These are phyloP conservation scores for Seriola quinqueradiata DNA, from an alignment of 2,113 vertebrate genomes.

Conservation along the genomic window DNA sequence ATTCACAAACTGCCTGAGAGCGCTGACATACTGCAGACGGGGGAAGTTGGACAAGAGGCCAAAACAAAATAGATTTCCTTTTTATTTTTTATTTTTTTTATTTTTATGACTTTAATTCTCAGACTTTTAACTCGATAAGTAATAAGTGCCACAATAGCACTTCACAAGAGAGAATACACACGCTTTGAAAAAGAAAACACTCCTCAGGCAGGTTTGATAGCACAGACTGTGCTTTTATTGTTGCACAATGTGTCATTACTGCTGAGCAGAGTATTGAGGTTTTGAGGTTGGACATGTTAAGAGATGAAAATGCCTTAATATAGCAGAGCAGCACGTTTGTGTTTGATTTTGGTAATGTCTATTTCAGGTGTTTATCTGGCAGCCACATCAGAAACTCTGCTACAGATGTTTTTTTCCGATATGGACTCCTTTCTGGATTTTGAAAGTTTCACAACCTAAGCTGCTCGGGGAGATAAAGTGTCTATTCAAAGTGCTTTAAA, in stretches of 20 bases:
- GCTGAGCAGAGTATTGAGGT: conserved; percentile 56
- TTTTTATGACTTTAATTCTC: conserved; percentile 44
- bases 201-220: conserved; percentile 51
- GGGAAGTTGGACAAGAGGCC: conserved; percentile 31
- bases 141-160: conserved; percentile 27
- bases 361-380: conserved; percentile 80
- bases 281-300: conserved; percentile 66
- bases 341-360: conserved; percentile 78
- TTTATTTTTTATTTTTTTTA: not conserved
- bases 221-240: conserved; percentile 35
- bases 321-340: conserved; percentile 52
- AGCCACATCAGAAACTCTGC: conserved; percentile 69
- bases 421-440: conserved; percentile 50
- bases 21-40: conserved; percentile 60
- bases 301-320: conserved; percentile 73
- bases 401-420: conserved; percentile 67
- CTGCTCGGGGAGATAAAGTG: conserved; percentile 57
- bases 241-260: conserved; percentile 66
- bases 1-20: conserved; percentile 63
- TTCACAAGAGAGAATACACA: conserved; percentile 52
- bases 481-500: conserved; percentile 49
- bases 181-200: conserved; percentile 34
- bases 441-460: conserved; percentile 61
- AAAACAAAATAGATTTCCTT: conserved; percentile 25
- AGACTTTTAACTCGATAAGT: conserved; percentile 49